Evolutionary conservation across 2,113 vertebrate species (phyloP).

Genomic region (Lagopus leucura): DNA sequence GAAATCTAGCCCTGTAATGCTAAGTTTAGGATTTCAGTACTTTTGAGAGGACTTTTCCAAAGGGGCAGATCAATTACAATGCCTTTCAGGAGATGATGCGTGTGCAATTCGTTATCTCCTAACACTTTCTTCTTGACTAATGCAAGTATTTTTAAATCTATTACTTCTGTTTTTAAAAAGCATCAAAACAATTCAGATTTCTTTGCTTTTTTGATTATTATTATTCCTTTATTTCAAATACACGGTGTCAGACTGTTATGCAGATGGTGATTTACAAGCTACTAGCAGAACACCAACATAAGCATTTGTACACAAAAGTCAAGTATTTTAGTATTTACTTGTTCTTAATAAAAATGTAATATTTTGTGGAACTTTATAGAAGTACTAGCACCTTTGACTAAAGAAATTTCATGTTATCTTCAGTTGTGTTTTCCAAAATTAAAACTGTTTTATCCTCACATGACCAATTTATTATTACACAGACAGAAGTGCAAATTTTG

Average conservation of each 20-base stretch:
- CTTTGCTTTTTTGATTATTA: background rate
- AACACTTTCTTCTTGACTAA: background rate
- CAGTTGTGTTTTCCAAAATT: background rate
- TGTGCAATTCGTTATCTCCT: background rate
- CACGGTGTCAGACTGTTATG: background rate
- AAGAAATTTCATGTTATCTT: background rate
- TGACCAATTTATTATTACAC: background rate
- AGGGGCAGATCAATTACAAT: background rate
- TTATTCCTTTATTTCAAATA: conserved; percentile 27
- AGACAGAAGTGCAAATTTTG: background rate
- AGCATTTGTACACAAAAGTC: background rate
- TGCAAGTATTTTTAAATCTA: background rate
- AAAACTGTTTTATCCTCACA: background rate
- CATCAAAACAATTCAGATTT: background rate
- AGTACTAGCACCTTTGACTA: background rate
- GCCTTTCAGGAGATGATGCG: background rate
- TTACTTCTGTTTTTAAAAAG: background rate
- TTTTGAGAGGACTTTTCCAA: background rate
- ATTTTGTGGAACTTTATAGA: background rate
- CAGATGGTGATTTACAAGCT: conserved; percentile 50
- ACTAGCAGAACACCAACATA: background rate
- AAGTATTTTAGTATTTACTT: conserved; percentile 35
- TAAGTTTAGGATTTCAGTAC: background rate
- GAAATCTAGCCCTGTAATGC: background rate
- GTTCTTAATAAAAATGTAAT: background rate